Evolutionary conservation across 2,888 invertebrate genomes (phyloP), one percentile per base, ranked within the genome.

Genomic region (Ennomos quercinarius): DNA sequence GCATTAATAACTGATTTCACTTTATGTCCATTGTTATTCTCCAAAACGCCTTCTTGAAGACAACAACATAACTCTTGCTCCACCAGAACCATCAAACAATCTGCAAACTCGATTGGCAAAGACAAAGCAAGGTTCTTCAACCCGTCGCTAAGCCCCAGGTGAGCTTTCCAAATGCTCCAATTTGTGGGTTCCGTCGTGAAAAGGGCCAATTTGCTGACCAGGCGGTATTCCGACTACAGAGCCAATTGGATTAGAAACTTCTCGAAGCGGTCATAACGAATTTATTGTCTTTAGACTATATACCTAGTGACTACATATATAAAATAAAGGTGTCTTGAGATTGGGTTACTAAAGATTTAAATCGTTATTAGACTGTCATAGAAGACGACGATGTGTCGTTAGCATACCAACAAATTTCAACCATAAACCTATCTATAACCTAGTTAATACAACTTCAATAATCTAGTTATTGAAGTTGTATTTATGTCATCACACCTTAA

Each of bases 201-300:
- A 68, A 67, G 72, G 68, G 64, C 62, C 71, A 71, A 73, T 73
- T 72, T 72, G 71, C 72, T 73, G 74, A 71, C 72, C 72, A 57
- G 61, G 48, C 53, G 56, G 51, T 63, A 58, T 50, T 61, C 57
- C 34, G 48, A 43, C 27, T 27, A 27, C 27, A 27, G 27, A 38
- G 51, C 42, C 63, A 50, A 70, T 67, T 70, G 64, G 70, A 67
- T 70, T 70, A 70, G 60, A 67, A 66, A 70, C 45, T 67, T 67
- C 60, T 59, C 63, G 60, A 68, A 59, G 61, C 56, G 54, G 57
- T 13, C 54, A 47, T 69, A 67, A 67, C 67, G 65, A 69, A 67
- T 69, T 69, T 69, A 69, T 68, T 68, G 67, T 64, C 67, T 64
- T 57, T 45, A 49, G 48, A 40, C 39, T 13, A 36, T 36, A 27